Conservation (phyloP, 2,113 vertebrate genomes). For the Syngnathus typhle region DNA sequence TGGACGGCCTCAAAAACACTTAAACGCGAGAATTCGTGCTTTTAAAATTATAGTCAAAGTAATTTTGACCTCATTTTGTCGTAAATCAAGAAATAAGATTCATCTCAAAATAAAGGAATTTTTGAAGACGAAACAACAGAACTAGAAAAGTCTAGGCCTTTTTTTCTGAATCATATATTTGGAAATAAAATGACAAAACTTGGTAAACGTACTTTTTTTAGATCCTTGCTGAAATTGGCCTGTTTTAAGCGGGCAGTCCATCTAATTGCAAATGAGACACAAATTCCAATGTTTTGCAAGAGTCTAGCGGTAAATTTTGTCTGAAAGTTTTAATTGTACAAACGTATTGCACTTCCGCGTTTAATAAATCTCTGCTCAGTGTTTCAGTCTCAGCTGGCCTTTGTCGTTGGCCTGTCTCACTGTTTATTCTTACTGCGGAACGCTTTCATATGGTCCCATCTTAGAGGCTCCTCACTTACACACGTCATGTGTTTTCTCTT, state of each 20-base stretch:
- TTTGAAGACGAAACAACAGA: not conserved
- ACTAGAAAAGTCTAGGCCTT: not conserved
- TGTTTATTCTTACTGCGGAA: constrained; percentile 21
- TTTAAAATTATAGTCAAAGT: not conserved
- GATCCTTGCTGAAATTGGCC: not conserved
- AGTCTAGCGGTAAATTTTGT: not conserved
- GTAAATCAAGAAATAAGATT: not conserved
- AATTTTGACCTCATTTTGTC: not conserved
- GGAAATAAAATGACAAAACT: too few species aligned
- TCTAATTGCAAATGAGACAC: too few species aligned
- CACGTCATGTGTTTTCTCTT: constrained; percentile 14
- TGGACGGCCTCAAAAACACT: not conserved
- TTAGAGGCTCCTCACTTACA: constrained; percentile 24
- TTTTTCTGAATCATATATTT: too few species aligned
- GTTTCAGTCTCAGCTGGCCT: constrained; percentile 29
- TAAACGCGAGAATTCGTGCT: not conserved
- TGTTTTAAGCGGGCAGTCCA: not conserved
- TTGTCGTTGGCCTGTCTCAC: constrained; percentile 9
- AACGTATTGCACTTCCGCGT: not conserved
- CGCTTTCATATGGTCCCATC: constrained; percentile 29
- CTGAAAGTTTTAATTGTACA: not conserved
- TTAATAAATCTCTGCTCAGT: constrained; percentile 7
- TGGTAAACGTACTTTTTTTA: not conserved
- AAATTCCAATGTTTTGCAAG: not conserved
- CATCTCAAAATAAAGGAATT: not conserved